Conservation (phyloP, 2,888 invertebrate genomes). For the Cryptus armator region DNA sequence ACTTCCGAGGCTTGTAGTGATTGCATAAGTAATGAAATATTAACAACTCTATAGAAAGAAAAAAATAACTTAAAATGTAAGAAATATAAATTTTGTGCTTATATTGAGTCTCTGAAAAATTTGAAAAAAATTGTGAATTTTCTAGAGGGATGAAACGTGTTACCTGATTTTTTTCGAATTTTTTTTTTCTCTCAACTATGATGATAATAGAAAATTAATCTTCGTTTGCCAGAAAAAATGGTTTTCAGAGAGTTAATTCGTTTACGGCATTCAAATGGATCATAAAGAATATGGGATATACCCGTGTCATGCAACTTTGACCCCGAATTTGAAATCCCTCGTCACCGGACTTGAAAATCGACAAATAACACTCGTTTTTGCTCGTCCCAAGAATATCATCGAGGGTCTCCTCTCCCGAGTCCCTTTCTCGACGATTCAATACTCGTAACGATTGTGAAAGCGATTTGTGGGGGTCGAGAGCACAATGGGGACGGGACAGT, state of each 20-base stretch:
- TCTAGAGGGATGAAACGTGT: no score
- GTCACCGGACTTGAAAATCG: conserved; percentile 39
- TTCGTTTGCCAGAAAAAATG: no score
- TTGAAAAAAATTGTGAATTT: no score
- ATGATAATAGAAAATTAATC: no score
- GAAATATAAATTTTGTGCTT: no score
- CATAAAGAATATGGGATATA: conserved; percentile 35
- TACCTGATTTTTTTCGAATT: no score
- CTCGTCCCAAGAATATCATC: conserved; percentile 66
- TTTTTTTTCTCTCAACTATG: no score
- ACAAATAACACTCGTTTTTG: conserved; percentile 63
- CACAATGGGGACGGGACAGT: conserved; percentile 59
- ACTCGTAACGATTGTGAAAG: conserved; percentile 62
- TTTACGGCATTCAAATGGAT: neutral
- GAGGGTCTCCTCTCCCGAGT: conserved; percentile 46
- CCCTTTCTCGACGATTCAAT: conserved; percentile 61
- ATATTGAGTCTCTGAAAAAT: no score
- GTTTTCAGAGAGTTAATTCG: no score
- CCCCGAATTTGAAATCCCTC: conserved; percentile 37
- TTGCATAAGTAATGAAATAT: neutral
- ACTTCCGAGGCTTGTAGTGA: neutral
- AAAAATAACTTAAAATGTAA: no score
- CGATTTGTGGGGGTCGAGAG: conserved; percentile 51
- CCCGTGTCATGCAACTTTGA: conserved; percentile 48
- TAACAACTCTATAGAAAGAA: neutral